Evolutionary conservation across 2,797 vertebrate genomes (phyloP).

Genomic region (Poecilia wingei): DNA sequence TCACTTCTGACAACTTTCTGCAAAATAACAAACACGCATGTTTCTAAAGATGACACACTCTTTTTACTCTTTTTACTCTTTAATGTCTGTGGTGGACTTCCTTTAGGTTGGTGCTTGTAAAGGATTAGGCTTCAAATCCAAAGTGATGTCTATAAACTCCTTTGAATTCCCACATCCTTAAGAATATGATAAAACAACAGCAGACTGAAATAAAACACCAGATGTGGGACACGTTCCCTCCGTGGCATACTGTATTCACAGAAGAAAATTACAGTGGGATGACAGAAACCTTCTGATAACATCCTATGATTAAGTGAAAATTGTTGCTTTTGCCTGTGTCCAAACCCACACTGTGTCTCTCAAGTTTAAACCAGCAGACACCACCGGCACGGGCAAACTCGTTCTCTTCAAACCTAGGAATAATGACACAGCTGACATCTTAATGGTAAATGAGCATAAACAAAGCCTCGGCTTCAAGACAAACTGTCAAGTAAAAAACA

Average conservation of each 20-base stretch:
- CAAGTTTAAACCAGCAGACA: conserved; percentile 31
- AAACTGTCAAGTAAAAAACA: conserved; percentile 60
- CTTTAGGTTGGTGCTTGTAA: background rate
- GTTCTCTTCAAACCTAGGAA: conserved; percentile 29
- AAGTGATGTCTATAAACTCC: background rate
- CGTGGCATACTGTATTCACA: background rate
- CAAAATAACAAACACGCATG: background rate
- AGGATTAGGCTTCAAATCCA: background rate
- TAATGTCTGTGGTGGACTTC: background rate
- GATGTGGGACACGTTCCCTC: conserved; percentile 13
- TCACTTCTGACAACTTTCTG: background rate
- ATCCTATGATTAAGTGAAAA: conserved; percentile 38
- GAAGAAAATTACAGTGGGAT: conserved; percentile 46
- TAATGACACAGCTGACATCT: conserved; percentile 40
- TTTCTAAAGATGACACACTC: background rate
- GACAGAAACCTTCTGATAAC: conserved; percentile 44
- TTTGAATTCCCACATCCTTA: conserved; percentile 2
- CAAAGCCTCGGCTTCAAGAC: conserved; percentile 47
- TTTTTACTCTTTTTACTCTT: conserved; percentile 1
- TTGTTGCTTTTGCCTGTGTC: conserved; percentile 29
- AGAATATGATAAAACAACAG: conserved; percentile 18
- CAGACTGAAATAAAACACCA: conserved; percentile 18
- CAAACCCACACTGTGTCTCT: conserved; percentile 6
- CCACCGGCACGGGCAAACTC: conserved; percentile 39
- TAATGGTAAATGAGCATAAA: conserved; percentile 39